Percentiles rank a stretch among this genome's conserved stretches.
Evolutionary conservation across 2,888 invertebrate genomes (phyloP).

Genomic region (Allygus modestus): DNA sequence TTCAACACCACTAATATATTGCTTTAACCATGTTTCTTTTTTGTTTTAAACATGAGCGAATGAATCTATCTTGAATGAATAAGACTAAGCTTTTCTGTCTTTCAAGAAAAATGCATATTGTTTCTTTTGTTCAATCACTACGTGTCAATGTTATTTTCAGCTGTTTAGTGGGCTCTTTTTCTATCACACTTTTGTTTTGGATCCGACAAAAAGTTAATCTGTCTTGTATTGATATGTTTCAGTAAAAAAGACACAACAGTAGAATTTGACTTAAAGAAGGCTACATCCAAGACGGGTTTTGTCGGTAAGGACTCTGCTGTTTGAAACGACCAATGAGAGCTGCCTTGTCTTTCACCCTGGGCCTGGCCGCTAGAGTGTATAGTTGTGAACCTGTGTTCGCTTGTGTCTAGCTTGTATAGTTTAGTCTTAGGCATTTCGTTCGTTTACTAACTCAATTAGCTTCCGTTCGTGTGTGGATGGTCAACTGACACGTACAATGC

Average conservation of each 20-base stretch:
- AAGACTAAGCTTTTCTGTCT: no score
- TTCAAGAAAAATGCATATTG: no score
- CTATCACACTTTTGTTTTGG: no score
- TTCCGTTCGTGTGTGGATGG: conserved; percentile 20
- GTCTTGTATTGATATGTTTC: conserved; percentile 69
- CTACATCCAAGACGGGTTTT: conserved; percentile 89
- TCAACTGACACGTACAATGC: conserved; percentile 51
- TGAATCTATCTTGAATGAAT: no score
- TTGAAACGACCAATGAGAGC: conserved; percentile 73
- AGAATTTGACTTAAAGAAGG: conserved; percentile 89
- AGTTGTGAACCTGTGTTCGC: conserved; percentile 3
- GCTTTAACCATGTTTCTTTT: no score
- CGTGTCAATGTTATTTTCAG: no score
- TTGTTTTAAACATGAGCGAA: no score
- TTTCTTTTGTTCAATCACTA: no score
- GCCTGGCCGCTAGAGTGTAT: conserved; percentile 40
- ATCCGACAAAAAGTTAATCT: no score
- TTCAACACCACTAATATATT: no score
- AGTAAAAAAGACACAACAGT: conserved; percentile 87
- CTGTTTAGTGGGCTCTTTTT: no score
- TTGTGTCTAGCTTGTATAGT: conserved; percentile 51
- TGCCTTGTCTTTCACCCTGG: conserved; percentile 57
- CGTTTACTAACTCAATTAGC: conserved; percentile 47
- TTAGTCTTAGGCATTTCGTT: background rate
- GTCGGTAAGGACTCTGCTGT: conserved; percentile 96